phyloP scores from a whole-genome alignment of 2,113 vertebrate species.

The Nothoprocta pentlandii region DNA sequence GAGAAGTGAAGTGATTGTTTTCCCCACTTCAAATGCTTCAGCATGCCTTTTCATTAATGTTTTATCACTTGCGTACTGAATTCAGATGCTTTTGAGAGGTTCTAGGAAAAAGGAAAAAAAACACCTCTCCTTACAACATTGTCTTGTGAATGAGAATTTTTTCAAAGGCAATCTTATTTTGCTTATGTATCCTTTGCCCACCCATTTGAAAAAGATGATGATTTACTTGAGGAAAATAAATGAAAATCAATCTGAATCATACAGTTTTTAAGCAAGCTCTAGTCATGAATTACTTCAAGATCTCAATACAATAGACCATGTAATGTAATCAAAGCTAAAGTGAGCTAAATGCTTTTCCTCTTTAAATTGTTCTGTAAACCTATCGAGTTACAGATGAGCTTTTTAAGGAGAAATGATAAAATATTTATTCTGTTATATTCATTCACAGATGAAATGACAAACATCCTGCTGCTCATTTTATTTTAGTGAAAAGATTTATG shows the following conservation, averaged over 20 bases:
- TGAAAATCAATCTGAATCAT: slow-evolving; percentile 14
- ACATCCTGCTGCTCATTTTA: slow-evolving; percentile 28
- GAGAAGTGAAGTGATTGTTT: slow-evolving; percentile 68
- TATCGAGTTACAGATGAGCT: neutral
- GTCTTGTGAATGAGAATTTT: neutral
- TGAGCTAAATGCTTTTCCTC: slow-evolving; percentile 18
- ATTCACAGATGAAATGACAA: slow-evolving; percentile 34
- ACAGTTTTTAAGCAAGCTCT: neutral
- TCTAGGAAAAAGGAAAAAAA: neutral
- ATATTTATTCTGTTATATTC: slow-evolving; percentile 50
- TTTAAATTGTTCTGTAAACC: slow-evolving; percentile 1
- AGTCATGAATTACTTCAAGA: slow-evolving; percentile 7
- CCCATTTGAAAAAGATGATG: neutral
- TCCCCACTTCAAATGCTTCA: slow-evolving; percentile 50
- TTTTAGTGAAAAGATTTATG: slow-evolving; percentile 16
- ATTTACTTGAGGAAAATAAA: slow-evolving; percentile 8
- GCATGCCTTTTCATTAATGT: slow-evolving; percentile 62
- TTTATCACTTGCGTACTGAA: slow-evolving; percentile 47
- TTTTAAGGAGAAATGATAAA: slow-evolving; percentile 47
- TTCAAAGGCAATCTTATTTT: neutral
- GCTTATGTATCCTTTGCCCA: neutral
- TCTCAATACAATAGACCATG: neutral
- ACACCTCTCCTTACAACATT: neutral
- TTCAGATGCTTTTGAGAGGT: slow-evolving; percentile 34
- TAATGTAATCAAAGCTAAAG: slow-evolving; percentile 22